A percentile compares a stretch with the other conserved stretches of the same genome.
Evolutionary conservation across 2,113 vertebrate species (phyloP).

Genomic region (Nycticryphes semicollaris): DNA sequence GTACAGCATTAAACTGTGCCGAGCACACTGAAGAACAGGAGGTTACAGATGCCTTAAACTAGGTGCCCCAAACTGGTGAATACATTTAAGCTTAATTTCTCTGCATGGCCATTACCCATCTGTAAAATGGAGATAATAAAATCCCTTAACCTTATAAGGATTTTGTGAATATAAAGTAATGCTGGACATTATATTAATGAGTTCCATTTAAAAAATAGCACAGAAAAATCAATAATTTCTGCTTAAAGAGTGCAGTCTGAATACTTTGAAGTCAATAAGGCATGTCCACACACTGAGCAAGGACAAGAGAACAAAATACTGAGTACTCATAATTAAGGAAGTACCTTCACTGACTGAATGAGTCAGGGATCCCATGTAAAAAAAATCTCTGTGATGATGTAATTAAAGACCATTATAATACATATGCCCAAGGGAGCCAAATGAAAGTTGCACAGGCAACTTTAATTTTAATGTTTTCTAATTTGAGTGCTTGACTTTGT

Average conservation of each 20-base stretch:
- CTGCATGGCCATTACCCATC: neutral
- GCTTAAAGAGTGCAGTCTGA: neutral
- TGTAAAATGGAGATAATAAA: slow-evolving; percentile 34
- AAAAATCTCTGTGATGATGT: neutral
- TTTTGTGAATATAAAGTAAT: slow-evolving; percentile 10
- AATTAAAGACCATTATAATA: slow-evolving; percentile 12
- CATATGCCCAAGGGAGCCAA: neutral
- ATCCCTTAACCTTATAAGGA: neutral
- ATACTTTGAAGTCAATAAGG: slow-evolving; percentile 23
- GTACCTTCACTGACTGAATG: neutral
- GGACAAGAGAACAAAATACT: neutral
- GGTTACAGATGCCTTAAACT: neutral
- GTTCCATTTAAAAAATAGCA: slow-evolving; percentile 28
- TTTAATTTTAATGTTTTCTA: slow-evolving; percentile 25
- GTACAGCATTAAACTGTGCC: neutral
- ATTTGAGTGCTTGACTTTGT: slow-evolving; percentile 6
- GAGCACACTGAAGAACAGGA: neutral
- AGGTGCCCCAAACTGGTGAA: neutral
- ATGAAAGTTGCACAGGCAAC: neutral
- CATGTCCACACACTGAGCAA: neutral
- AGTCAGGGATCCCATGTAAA: neutral
- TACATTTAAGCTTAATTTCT: neutral
- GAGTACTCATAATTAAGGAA: neutral
- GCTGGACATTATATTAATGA: slow-evolving; percentile 9
- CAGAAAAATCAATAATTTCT: slow-evolving; percentile 38